phyloP scores from a whole-genome alignment of 2,888 invertebrate genomes.

The Chrysolina americana region DNA sequence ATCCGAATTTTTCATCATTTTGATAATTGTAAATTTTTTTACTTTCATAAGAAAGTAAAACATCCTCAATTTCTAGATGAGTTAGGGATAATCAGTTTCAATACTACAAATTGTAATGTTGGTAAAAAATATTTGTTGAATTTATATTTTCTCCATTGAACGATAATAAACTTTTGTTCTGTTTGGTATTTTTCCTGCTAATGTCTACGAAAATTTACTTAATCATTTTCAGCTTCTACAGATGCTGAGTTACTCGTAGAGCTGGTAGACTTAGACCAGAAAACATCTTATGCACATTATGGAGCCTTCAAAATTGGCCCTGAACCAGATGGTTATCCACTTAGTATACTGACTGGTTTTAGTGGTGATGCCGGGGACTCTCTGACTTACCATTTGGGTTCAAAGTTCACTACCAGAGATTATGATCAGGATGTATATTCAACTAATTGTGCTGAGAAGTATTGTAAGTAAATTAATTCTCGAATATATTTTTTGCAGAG shows the following conservation, averaged over 20 bases:
- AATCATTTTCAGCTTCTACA: conserved; percentile 53
- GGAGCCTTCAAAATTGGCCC: conserved; percentile 76
- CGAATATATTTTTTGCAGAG: no score
- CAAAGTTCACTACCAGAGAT: background rate
- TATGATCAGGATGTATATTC: background rate
- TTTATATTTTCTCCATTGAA: no score
- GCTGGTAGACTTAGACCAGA: conserved; percentile 75
- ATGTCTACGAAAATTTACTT: no score
- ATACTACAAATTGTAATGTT: no score
- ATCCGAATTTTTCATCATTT: no score
- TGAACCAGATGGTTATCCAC: background rate
- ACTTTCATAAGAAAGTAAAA: no score
- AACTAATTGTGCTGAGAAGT: background rate
- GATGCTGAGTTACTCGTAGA: conserved; percentile 76
- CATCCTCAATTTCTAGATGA: no score
- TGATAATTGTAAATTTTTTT: no score
- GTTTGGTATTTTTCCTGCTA: no score
- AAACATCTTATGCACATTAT: conserved; percentile 75
- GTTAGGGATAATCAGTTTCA: no score
- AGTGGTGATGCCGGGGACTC: background rate
- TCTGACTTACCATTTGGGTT: background rate
- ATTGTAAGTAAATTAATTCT: background rate
- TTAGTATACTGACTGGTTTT: background rate
- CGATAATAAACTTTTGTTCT: no score
- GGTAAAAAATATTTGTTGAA: no score